A percentile compares a stretch with the other conserved stretches of the same genome.
These are phyloP conservation scores for Adelges cooleyi DNA, from an alignment of 1,140 invertebrate species.

Conservation along the genomic window DNA sequence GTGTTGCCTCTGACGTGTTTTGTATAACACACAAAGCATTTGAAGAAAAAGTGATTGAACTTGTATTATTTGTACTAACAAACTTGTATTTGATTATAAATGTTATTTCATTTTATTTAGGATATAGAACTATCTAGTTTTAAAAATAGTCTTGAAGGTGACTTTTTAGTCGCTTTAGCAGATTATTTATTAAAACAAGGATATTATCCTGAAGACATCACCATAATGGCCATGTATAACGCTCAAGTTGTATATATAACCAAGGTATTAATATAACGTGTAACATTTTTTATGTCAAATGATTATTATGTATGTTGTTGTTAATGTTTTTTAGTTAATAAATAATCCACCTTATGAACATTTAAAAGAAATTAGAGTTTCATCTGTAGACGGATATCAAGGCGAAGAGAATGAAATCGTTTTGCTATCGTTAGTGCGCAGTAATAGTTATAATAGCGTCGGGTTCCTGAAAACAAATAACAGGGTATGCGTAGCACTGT, in stretches of 20 bases:
- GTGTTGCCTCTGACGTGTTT: slow-evolving; percentile 45
- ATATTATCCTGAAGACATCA: slow-evolving; percentile 48
- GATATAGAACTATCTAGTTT: slow-evolving; percentile 43
- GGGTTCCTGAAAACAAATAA: slow-evolving; percentile 58
- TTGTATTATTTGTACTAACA: too few species aligned
- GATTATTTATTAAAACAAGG: slow-evolving; percentile 49
- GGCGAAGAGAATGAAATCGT: slow-evolving; percentile 78
- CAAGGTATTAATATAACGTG: slow-evolving; percentile 19
- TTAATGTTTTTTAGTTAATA: slow-evolving; percentile 3
- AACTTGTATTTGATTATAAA: too few species aligned
- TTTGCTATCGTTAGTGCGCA: slow-evolving; percentile 67
- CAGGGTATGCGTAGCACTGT: slow-evolving; percentile 70
- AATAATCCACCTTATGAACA: neutral
- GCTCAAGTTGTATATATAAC: slow-evolving; percentile 40
- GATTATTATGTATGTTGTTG: neutral
- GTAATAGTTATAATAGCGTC: slow-evolving; percentile 51
- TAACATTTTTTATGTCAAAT: neutral
- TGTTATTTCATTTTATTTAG: slow-evolving; percentile 35
- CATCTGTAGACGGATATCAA: slow-evolving; percentile 69
- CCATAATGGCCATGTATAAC: slow-evolving; percentile 54
- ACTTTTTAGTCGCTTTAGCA: slow-evolving; percentile 44
- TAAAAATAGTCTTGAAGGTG: slow-evolving; percentile 50
- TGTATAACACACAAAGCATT: slow-evolving; percentile 47
- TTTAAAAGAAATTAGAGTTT: slow-evolving; percentile 39
- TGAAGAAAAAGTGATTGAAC: slow-evolving; percentile 39